A percentile compares a stretch with the other conserved stretches of the same genome.
Evolutionary conservation across 2,113 vertebrate species (phyloP).

Genomic region (Ptilorrhoa leucosticta): DNA sequence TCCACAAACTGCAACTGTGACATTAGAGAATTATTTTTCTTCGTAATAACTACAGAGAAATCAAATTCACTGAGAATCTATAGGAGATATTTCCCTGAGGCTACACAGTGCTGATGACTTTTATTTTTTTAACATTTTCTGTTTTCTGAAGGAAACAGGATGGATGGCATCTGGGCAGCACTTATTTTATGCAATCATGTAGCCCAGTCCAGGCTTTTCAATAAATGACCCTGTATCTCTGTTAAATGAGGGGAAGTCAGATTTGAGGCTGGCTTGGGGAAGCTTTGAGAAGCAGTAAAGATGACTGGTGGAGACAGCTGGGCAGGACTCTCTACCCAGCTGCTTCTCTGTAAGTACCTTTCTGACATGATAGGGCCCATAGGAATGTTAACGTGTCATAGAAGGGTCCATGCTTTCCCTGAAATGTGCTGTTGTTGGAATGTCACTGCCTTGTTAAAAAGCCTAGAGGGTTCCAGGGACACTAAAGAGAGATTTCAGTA

Average conservation of each 20-base stretch:
- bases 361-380: neutral
- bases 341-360: neutral
- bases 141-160: neutral
- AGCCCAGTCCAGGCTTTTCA: neutral
- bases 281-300: neutral
- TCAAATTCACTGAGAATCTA: neutral
- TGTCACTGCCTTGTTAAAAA: neutral
- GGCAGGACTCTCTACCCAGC: neutral
- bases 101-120: neutral
- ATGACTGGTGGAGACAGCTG: neutral
- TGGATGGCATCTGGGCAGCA: neutral
- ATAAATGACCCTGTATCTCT: neutral
- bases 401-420: neutral
- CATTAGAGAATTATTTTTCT: neutral
- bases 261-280: neutral
- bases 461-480: neutral
- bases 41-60: neutral
- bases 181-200: neutral
- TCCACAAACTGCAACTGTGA: too few relatives aligned
- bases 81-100: neutral
- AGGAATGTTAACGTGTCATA: accelerated
- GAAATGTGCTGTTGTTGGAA: neutral
- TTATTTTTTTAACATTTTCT: neutral
- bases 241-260: neutral
- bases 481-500: neutral